Evolutionary conservation across 64 coral and sea anemone species (phyloP).

Genomic region (Dendrophyllia cribrosa): DNA sequence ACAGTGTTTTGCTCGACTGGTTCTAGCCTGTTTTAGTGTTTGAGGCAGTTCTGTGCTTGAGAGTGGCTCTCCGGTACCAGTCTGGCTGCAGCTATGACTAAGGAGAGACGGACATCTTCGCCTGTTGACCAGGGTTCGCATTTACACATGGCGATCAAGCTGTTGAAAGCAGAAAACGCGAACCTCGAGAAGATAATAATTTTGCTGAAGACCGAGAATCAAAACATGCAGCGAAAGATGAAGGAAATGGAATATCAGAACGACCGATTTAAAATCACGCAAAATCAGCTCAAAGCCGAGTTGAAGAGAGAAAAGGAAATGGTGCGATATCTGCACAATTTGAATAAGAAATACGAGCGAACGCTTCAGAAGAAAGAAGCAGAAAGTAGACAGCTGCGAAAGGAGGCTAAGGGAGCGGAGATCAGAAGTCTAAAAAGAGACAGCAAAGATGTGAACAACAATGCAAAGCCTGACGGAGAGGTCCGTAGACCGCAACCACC

Average conservation of each 20-base stretch:
- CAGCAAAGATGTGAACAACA: conserved; percentile 41
- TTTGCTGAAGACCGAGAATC: conserved; percentile 89
- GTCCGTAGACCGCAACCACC: conserved; percentile 77
- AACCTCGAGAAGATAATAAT: conserved; percentile 97
- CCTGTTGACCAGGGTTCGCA: conserved; percentile 90
- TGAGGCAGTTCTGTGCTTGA: conserved; percentile 23
- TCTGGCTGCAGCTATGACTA: conserved; percentile 59
- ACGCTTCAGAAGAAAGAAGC: conserved; percentile 93
- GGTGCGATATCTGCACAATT: conserved; percentile 82
- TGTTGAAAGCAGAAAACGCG: conserved; percentile 94
- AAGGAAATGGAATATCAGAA: conserved; percentile 95
- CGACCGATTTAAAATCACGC: conserved; percentile 91
- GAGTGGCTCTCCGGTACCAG: conserved; percentile 8
- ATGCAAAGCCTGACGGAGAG: not conserved
- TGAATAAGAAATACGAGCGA: conserved; percentile 94
- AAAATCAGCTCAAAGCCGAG: conserved; percentile 87
- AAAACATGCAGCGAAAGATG: conserved; percentile 86
- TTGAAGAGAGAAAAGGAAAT: conserved; percentile 91
- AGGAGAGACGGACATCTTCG: conserved; percentile 58
- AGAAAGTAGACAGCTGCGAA: conserved; percentile 71
- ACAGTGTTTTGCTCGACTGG: conserved; percentile 45
- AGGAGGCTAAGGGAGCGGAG: conserved; percentile 77
- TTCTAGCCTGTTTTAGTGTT: conserved; percentile 18
- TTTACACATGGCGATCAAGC: conserved; percentile 94
- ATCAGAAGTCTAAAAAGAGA: conserved; percentile 15